Evolutionary conservation across 1,140 invertebrate species (phyloP).

Genomic region (Tetramorium parvispinum): DNA sequence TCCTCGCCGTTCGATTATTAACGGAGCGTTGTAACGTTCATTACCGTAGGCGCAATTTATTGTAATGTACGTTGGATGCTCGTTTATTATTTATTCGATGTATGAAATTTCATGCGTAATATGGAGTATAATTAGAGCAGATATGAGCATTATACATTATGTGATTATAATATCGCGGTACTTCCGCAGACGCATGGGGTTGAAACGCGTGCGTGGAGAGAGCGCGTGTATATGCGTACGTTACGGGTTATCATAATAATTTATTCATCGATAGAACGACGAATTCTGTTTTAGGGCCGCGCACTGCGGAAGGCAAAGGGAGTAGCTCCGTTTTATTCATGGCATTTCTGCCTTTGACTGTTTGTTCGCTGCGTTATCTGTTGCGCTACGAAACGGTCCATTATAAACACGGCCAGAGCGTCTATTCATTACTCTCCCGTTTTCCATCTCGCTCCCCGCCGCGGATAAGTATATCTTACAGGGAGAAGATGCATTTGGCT

Average conservation of each 20-base stretch:
- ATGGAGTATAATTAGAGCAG: constrained; percentile 35
- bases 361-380: constrained; percentile 36
- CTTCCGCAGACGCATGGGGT: background rate
- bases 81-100: constrained; percentile 31
- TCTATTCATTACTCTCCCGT: constrained; percentile 22
- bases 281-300: constrained; percentile 14
- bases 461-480: constrained; percentile 43
- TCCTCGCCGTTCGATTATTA: background rate
- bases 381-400: constrained; percentile 28
- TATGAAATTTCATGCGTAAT: constrained; percentile 46
- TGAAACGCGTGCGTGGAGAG: background rate
- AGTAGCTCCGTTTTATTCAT: constrained; percentile 19
- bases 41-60: constrained; percentile 24
- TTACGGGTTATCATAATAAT: constrained; percentile 34
- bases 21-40: constrained; percentile 6
- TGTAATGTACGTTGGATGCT: background rate
- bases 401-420: background rate
- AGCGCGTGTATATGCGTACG: background rate
- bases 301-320: background rate
- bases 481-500: constrained; percentile 47
- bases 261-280: constrained; percentile 32
- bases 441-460: background rate
- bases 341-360: constrained; percentile 5
- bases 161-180: constrained; percentile 16
- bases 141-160: constrained; percentile 33